Evolutionary conservation across 1,140 invertebrate genomes (phyloP), one percentile per base, ranked within the genome.

Genomic region (Littorina saxatilis): DNA sequence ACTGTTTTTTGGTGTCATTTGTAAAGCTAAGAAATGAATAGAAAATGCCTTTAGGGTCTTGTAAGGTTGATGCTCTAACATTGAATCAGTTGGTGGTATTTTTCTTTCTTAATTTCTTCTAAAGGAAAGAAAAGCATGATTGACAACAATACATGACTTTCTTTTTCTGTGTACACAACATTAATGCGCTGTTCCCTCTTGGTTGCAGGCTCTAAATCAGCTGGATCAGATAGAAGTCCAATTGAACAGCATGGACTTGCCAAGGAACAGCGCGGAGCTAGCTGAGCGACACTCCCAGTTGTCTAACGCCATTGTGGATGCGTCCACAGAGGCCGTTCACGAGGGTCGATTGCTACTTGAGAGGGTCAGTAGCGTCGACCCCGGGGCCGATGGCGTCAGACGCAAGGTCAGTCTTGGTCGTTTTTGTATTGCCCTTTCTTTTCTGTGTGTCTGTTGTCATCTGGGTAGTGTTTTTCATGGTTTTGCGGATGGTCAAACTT

Each of bases 211-310:
- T 72, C 92, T 96, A 61, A 95, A 94, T 76, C 96, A 96, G 91
- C 88, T 96, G 79, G 95, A 96, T 90, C 95, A 96, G 89, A 91
- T 96, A 15, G 96, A 97, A 93, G 94, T 96, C 85, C 95, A 96
- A 87, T 89, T 96, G 79, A 94, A 94, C 55, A 95, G 94, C 40
- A 88, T 87, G 85, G 92, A 93, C 86, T 91, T 95, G 88, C 93
- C 95, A 2, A 91, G 94, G 50, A 95, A 94, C 83, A 95, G 95
- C 7, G 87, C 94, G 3, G 94, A 95, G 85, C 93, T 96, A 72
- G 94, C 94, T 74, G 94, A 95, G 89, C 93, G 95, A 74, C 95
- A 96, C 89, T 92, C 94, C 84, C 93, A 95, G 89, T 92, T 95
- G 90, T 92, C 94, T 72, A 91, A 93, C 86, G 93, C 94, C 74